Base-by-base conservation (phyloP, 2,888 invertebrate species). In the Gortyna flavago region DNA sequence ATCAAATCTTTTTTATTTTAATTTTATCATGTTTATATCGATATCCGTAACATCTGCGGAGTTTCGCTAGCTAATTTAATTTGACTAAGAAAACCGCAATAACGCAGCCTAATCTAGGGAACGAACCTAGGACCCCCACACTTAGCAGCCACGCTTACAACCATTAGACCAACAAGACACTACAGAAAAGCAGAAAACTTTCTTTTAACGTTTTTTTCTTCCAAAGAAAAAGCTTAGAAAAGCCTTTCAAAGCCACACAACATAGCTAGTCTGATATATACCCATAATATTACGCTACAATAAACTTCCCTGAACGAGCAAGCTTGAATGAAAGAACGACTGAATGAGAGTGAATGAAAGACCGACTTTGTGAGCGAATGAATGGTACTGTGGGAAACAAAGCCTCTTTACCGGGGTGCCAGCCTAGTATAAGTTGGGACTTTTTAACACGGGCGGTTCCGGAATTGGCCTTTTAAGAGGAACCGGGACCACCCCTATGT, bases 301-400 rank as follows among this genome's bases (percentile, higher is more conserved):
- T 59, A 73, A 80, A 81, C 69, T 66, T 51, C 66, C 4, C 38
- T 80, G 80, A 73, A 70, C 29, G 81, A 59, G 48, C 48, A 32
- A 75, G 66, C 59, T 64, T 78, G 57, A 75, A 78, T 84, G 84
- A 69, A 72, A 71, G 62, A 64, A 51, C 68, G 29, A 35, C 16
- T 79, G 82, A 79, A 79, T 79, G 54, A 29, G 61, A 84, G 29
- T 48, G 81, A 69, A 83, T 83, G 80, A 64, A 80, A 69, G 80
- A 69, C 61, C 35, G 72, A 83, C 83, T 83, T 83, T 83, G 77
- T 78, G 57, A 57, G 2, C 65, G 84, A 79, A 72, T 81, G 85
- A 85, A 80, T 80, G 35, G 62, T 25, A 41, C 16, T 51, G 73
- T 13, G 41, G 51, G 25, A 38, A 35, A 44, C n/a, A 35, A 61